Evolutionary conservation across 2,888 invertebrate genomes (phyloP), one percentile per base, ranked within the genome.

Genomic region (Cephus rjabovi): DNA sequence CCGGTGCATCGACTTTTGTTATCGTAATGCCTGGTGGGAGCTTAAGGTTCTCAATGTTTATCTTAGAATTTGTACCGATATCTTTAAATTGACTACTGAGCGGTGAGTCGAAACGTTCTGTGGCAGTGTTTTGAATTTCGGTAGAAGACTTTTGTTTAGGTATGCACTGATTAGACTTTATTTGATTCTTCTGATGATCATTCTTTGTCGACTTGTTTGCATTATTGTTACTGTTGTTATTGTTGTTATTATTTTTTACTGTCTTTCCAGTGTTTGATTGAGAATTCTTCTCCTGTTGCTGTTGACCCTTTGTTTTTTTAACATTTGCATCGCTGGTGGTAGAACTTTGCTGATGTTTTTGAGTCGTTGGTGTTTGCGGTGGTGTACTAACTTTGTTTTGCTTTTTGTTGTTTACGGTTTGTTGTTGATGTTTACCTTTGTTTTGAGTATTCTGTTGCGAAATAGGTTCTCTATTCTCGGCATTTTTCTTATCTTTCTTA

Each of bases 1-100:
- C 84, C 1, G 92, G 92, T 4, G 90, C 91, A 76, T 95, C 95
- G 0, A 96, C 96, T 79, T 96, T 93, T 0, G 96, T 96, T 69
- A 96, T 93, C 0, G 96, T 96, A 74, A 96, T 96, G n/a, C 96
- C 96, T 0, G 96, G 96, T 0, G 96, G 96, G 73, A 96, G 81
- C 79, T 90, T 91, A 30, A 91, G 83, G 85, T 90, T 90, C 79
- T 91, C 91, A 75, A 91, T 91, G 77, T 89, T 89, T 31, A 91
- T 90, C 74, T 88, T 90, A 0, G 89, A 84, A 77, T 85, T 87
- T 15, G 84, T 79, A 0, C 84, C 82, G 11, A 88, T 84, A 37
- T 90, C 88, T 35, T 88, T 89, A 34, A 88, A 85, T 74, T 91
- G 90, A 71, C 83, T 89, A 75, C 89, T 89, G n/a, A 89, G 78